phyloP scores from a whole-genome alignment of 1,140 invertebrate genomes.

The Macrostomum lignano region DNA sequence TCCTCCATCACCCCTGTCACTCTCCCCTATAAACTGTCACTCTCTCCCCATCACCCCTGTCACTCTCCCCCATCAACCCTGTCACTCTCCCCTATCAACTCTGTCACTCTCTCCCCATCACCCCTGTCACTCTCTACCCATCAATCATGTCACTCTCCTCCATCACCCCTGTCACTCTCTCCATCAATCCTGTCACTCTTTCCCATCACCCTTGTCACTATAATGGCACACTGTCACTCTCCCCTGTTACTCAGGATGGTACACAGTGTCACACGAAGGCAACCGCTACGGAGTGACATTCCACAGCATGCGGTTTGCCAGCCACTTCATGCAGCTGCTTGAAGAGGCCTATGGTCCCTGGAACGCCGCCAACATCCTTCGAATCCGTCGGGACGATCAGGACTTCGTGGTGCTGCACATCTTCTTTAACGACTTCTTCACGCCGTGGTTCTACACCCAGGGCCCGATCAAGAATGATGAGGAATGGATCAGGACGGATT shows the following conservation, averaged over 20 bases:
- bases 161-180: too few relatives aligned
- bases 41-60: too few relatives aligned
- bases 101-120: too few relatives aligned
- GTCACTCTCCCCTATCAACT: too few relatives aligned
- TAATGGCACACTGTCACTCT: too few relatives aligned
- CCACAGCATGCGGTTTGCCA: neutral
- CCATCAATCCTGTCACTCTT: too few relatives aligned
- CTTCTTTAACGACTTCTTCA: constrained; percentile 2
- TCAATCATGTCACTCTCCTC: too few relatives aligned
- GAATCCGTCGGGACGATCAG: constrained; percentile 1
- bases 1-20: too few relatives aligned
- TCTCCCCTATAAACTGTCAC: too few relatives aligned
- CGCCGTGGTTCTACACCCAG: constrained; percentile 2
- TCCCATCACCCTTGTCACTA: too few relatives aligned
- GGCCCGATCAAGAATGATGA: constrained; percentile 4
- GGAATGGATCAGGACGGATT: constrained; percentile 4
- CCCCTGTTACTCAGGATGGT: neutral
- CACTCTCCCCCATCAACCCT: too few relatives aligned
- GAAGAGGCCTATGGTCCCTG: neutral
- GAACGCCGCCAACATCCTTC: constrained; percentile 1
- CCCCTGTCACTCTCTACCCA: too few relatives aligned
- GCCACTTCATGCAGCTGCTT: neutral
- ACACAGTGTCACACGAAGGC: constrained; percentile 1
- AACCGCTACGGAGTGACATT: constrained; percentile 1
- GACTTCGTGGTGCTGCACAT: constrained; percentile 1